A percentile compares a stretch with the other conserved stretches of the same genome.
Conservation (phyloP, 2,888 invertebrate genomes). For the Andrena praecox region DNA sequence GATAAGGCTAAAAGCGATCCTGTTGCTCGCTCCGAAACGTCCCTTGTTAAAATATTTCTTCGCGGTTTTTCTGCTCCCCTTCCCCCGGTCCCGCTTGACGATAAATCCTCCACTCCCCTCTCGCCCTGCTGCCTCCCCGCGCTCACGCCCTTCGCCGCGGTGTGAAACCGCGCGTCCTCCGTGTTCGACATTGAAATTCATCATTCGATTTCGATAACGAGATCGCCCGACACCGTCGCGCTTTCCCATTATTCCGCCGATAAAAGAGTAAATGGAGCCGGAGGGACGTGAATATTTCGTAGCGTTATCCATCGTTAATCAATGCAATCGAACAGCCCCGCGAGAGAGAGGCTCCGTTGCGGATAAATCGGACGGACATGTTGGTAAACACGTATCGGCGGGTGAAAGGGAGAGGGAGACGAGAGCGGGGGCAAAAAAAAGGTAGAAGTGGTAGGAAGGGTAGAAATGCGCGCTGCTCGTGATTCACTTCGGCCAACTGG, state of each 20-base stretch:
- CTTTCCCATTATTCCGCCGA: slow-evolving; percentile 34
- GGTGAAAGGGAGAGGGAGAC: neutral
- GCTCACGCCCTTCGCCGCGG: slow-evolving; percentile 11
- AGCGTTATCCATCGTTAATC: slow-evolving; percentile 55
- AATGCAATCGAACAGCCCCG: slow-evolving; percentile 25
- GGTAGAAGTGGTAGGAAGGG: slow-evolving; percentile 23
- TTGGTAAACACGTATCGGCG: slow-evolving; percentile 49
- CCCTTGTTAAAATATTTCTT: slow-evolving; percentile 49
- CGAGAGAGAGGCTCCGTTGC: slow-evolving; percentile 29
- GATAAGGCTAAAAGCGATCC: slow-evolving; percentile 72
- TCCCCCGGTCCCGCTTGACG: slow-evolving; percentile 2
- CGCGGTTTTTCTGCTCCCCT: slow-evolving; percentile 56
- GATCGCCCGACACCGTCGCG: slow-evolving; percentile 17
- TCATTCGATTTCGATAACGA: slow-evolving; percentile 42
- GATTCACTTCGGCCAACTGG: slow-evolving; percentile 65
- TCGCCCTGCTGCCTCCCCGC: neutral
- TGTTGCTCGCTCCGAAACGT: slow-evolving; percentile 49
- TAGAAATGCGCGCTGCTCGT: slow-evolving; percentile 50
- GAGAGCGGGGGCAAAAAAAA: slow-evolving; percentile 7
- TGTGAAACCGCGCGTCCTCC: slow-evolving; percentile 3
- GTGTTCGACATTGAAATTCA: slow-evolving; percentile 33
- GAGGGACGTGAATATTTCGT: neutral
- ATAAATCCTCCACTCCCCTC: slow-evolving; percentile 44
- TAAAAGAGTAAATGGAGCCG: slow-evolving; percentile 8
- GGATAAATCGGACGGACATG: slow-evolving; percentile 54